Evolutionary conservation across 2,113 vertebrate species (phyloP), one percentile per base, ranked within the genome.

Genomic region (Edolisoma coerulescens): DNA sequence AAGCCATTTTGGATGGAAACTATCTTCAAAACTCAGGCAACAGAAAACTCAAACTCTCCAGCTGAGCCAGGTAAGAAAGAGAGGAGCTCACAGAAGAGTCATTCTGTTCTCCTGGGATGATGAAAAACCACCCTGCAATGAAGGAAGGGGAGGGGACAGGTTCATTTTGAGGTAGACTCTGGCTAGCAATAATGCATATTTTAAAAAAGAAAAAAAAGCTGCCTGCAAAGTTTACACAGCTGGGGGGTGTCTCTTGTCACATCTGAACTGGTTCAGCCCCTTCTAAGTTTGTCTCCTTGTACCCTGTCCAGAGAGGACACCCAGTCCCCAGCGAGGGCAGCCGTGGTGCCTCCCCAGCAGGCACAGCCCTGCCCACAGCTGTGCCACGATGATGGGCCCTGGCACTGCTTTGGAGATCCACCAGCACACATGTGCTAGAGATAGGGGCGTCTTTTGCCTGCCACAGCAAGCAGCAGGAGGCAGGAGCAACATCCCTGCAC

Each of bases 141-240:
- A 88, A 78, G 54, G 53, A 88, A 87, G 30, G 57, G 56, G 52
- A 76, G 27, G 19, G 18, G 37, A 76, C 86, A 74, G 50, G 50
- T 47, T 90, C 44, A 47, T 92, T 92, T 89, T 92, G 64, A 84
- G 53, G 61, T 42, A 95, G 56, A 64, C 16, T 82, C 52, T 71
- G n/a, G 37, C 32, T 54, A 85, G 59, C 23, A 87, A 37, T 86
- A 76, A 90, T 0, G 2, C 54, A 20, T 65, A 93, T 93, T 96
- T 95, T 89, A 77, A 77, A 94, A 37, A 75, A 13, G 42, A 59
- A 65, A 64, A 53, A 95, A 74, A 56, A 45, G 5, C 60, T 90
- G 93, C 42, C 39, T 81, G 63, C 45, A 33, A 93, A 91, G 84
- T 96, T 96, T 91, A 95, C 60, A 91, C 86, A 96, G 91, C 86